phyloP scores from a whole-genome alignment of 2,888 invertebrate species.

The Crioceris asparagi region DNA sequence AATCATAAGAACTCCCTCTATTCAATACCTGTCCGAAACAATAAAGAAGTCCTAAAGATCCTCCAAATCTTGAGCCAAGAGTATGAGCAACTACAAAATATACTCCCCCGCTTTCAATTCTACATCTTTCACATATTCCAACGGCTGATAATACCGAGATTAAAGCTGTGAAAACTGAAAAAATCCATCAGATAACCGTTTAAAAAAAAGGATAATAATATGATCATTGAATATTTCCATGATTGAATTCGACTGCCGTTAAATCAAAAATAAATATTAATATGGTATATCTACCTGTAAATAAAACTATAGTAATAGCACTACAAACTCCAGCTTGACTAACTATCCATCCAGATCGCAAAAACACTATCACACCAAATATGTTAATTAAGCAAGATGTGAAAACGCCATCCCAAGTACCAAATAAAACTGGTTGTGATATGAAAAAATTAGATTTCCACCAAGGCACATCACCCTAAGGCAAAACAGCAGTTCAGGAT shows the following conservation, averaged over 20 bases:
- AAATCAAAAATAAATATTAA: no score
- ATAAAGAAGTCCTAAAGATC: conserved; percentile 85
- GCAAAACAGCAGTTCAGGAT: conserved; percentile 15
- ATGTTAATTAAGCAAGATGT: conserved; percentile 96
- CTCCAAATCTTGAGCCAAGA: conserved; percentile 85
- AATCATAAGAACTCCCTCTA: conserved; percentile 3
- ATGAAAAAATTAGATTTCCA: conserved; percentile 96
- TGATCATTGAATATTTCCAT: not conserved
- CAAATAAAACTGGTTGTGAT: conserved; percentile 90
- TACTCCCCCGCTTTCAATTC: conserved; percentile 94
- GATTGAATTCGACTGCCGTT: not conserved
- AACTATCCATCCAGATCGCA: conserved; percentile 96
- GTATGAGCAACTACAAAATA: conserved; percentile 93
- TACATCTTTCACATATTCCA: conserved; percentile 90
- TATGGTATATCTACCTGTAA: conserved; percentile 67
- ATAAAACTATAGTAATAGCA: conserved; percentile 69
- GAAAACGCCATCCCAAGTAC: conserved; percentile 97
- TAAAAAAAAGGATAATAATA: not conserved
- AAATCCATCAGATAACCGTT: not conserved
- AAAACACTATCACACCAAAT: conserved; percentile 94
- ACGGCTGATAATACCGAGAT: conserved; percentile 91
- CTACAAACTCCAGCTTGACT: conserved; percentile 77
- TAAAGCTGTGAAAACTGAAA: conserved; percentile 74
- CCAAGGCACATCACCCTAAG: conserved; percentile 76
- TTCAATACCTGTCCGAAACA: conserved; percentile 82